Conservation (phyloP, 2,797 vertebrate species). For the Gymnodraco acuticeps region DNA sequence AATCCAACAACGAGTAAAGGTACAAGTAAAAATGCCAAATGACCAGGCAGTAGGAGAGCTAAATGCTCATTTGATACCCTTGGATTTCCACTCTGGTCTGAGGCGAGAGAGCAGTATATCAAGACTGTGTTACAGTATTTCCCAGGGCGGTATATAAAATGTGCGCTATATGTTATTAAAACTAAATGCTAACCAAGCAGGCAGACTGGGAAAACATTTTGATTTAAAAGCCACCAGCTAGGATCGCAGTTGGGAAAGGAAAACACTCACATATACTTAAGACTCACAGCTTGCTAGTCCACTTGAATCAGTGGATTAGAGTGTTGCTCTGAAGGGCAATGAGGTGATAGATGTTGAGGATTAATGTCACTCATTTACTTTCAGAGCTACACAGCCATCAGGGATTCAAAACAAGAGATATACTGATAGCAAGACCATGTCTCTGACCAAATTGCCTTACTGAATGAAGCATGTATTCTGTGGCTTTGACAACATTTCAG, state of each 20-base stretch:
- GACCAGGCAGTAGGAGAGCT: conserved; percentile 39
- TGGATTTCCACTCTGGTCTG: conserved; percentile 56
- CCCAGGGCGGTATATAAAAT: conserved; percentile 20
- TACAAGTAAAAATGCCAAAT: conserved; percentile 60
- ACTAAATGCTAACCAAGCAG: conserved; percentile 46
- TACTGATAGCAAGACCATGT: conserved; percentile 24
- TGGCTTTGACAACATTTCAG: conserved; percentile 39
- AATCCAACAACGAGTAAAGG: conserved; percentile 68
- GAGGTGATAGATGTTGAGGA: conserved; percentile 40
- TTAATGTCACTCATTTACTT: conserved; percentile 49
- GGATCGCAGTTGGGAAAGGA: conserved; percentile 7
- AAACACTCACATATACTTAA: conserved; percentile 20
- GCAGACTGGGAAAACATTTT: conserved; percentile 22
- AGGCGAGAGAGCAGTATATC: conserved; percentile 29
- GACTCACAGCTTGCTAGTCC: conserved; percentile 15
- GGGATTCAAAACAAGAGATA: conserved; percentile 32
- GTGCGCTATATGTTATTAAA: conserved; percentile 43
- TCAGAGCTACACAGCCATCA: conserved; percentile 37
- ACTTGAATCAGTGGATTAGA: conserved; percentile 33
- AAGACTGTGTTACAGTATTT: not conserved
- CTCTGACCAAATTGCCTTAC: conserved; percentile 33
- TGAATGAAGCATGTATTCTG: conserved; percentile 42
- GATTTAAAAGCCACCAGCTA: conserved; percentile 31
- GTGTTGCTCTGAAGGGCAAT: conserved; percentile 26
- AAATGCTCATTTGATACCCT: conserved; percentile 70